Evolutionary conservation across 1,140 invertebrate genomes (phyloP).

Genomic region (Apis cerana): DNA sequence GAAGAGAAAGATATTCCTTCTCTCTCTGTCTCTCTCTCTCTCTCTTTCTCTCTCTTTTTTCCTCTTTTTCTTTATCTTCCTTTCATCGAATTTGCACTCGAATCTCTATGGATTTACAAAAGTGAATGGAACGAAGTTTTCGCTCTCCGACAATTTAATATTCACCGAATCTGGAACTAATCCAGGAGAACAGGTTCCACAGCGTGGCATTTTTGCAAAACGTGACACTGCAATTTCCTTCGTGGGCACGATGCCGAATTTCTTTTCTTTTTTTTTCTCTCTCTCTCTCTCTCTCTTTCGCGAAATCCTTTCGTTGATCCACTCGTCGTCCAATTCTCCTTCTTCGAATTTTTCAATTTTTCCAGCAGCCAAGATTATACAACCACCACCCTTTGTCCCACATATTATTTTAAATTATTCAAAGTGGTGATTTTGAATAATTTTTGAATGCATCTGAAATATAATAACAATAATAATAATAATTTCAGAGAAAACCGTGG

Average conservation of each 20-base stretch:
- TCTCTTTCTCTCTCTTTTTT: neutral
- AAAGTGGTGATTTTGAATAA: no score
- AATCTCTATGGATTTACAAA: neutral
- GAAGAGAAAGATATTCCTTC: no score
- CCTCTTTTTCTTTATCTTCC: neutral
- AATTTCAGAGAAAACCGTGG: no score
- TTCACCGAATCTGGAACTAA: slow-evolving; percentile 48
- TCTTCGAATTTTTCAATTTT: neutral
- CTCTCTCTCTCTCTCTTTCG: no score
- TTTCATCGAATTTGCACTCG: neutral
- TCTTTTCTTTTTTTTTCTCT: no score
- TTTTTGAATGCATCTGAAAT: no score
- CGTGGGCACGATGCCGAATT: slow-evolving; percentile 38
- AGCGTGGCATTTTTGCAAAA: slow-evolving; percentile 38
- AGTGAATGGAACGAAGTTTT: neutral
- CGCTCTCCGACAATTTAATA: slow-evolving; percentile 31
- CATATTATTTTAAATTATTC: no score
- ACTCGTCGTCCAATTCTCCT: slow-evolving; percentile 1
- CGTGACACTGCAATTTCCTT: slow-evolving; percentile 50
- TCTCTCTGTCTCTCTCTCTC: no score
- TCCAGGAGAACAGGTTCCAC: slow-evolving; percentile 24
- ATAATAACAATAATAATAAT: no score
- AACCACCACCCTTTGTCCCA: no score
- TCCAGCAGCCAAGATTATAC: no score
- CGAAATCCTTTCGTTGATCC: neutral